A percentile compares a stretch with the other conserved stretches of the same genome.
Conservation (phyloP, 2,797 vertebrate genomes). For the Manis javanica region DNA sequence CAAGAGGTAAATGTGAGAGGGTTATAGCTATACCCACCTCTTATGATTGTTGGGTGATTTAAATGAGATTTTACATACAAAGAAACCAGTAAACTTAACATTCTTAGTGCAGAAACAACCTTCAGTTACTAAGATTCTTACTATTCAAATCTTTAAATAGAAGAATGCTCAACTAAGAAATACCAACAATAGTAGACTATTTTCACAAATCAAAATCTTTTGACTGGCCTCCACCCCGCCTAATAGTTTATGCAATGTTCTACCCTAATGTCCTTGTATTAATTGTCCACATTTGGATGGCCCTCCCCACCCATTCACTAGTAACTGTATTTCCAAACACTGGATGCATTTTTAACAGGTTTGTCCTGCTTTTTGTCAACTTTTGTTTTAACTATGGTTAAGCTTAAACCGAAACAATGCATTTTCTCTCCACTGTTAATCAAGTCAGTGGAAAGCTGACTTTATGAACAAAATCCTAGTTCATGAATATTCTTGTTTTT, state of each 20-base stretch:
- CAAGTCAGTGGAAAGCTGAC: neutral
- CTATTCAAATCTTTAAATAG: constrained; percentile 27
- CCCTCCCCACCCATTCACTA: neutral
- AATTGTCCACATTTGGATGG: constrained; percentile 26
- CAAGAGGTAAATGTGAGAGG: neutral
- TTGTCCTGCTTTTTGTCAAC: neutral
- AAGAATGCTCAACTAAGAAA: neutral
- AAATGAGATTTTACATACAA: neutral
- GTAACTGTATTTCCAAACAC: neutral
- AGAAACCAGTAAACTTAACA: neutral
- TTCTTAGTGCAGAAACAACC: neutral
- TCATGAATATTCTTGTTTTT: neutral
- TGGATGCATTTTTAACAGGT: constrained; percentile 18
- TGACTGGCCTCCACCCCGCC: neutral
- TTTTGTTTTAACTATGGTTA: constrained; percentile 8
- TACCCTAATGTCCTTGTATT: neutral
- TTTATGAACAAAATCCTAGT: constrained; percentile 29
- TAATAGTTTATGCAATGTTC: neutral
- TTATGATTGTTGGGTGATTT: neutral
- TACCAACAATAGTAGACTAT: neutral
- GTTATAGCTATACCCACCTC: neutral
- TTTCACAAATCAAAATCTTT: neutral
- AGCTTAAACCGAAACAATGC: neutral
- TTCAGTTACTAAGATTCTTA: constrained; percentile 18
- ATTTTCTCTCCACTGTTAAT: neutral